phyloP scores from a whole-genome alignment of 2,888 invertebrate genomes.

The Machimus rusticus region DNA sequence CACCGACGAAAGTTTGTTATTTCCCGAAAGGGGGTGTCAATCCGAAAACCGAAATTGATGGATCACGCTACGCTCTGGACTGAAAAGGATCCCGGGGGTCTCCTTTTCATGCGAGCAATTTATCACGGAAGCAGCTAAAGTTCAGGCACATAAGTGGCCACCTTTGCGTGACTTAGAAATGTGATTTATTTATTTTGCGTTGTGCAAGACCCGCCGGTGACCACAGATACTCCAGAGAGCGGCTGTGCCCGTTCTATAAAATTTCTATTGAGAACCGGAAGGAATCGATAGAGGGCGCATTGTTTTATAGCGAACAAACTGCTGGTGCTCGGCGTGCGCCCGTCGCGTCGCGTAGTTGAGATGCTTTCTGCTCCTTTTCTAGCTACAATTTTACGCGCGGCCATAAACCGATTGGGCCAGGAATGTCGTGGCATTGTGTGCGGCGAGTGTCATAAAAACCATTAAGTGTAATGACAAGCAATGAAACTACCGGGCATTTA shows the following conservation, averaged over 20 bases:
- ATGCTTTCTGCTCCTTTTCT: background rate
- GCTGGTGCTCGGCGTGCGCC: background rate
- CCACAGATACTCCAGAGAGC: background rate
- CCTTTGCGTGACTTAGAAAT: conserved; percentile 24
- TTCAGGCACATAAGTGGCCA: conserved; percentile 49
- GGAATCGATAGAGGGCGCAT: background rate
- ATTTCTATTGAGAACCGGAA: background rate
- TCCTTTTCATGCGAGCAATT: conserved; percentile 11
- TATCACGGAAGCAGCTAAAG: conserved; percentile 38
- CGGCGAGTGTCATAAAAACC: conserved; percentile 42
- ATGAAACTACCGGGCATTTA: conserved; percentile 48
- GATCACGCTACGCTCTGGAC: conserved; percentile 11
- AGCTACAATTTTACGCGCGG: background rate
- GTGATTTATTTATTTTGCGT: conserved; percentile 34
- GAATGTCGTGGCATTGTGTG: background rate
- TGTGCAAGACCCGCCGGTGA: background rate
- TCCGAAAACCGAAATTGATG: conserved; percentile 22
- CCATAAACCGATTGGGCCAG: background rate
- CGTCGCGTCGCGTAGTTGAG: no score
- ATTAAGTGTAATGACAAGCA: conserved; percentile 47
- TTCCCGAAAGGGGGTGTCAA: conserved; percentile 17
- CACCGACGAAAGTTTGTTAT: background rate
- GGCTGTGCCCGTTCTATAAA: background rate
- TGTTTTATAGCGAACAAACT: background rate
- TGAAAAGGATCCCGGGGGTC: conserved; percentile 23